Evolutionary conservation across 92 coral and sea anemone species (phyloP).

Genomic region (Galaxea fascicularis): DNA sequence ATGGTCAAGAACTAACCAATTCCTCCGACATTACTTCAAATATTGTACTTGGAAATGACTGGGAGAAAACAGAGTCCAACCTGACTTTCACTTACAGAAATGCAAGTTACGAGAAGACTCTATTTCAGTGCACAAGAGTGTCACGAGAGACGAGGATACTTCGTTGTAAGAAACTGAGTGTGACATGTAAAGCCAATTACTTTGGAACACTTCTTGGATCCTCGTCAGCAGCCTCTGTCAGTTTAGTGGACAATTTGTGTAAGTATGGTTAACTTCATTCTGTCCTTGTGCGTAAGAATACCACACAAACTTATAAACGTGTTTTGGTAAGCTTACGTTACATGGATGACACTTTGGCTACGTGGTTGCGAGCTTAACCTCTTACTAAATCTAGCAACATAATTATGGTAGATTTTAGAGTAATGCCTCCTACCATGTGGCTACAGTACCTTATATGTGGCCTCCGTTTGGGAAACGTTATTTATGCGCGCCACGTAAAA

Average conservation of each 20-base stretch:
- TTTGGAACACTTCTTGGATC: neutral
- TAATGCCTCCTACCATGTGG: no score
- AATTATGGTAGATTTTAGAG: no score
- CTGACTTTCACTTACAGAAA: neutral
- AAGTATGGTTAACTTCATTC: neutral
- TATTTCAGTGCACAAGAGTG: neutral
- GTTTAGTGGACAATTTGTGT: neutral
- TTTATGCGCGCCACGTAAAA: neutral
- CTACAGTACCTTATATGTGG: no score
- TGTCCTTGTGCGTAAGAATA: no score
- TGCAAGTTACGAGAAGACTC: neutral
- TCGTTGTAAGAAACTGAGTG: neutral
- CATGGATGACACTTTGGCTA: no score
- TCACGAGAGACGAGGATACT: neutral
- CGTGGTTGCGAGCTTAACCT: no score
- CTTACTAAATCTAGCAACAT: no score
- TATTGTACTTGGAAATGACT: neutral
- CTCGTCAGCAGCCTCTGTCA: neutral
- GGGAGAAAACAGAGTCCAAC: neutral
- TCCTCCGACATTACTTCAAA: neutral
- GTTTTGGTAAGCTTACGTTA: no score
- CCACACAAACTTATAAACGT: no score
- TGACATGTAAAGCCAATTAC: constrained; percentile 6
- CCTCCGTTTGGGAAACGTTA: neutral
- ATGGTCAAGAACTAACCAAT: neutral